Conservation (phyloP, 2,113 vertebrate genomes). For the Columbina picui region DNA sequence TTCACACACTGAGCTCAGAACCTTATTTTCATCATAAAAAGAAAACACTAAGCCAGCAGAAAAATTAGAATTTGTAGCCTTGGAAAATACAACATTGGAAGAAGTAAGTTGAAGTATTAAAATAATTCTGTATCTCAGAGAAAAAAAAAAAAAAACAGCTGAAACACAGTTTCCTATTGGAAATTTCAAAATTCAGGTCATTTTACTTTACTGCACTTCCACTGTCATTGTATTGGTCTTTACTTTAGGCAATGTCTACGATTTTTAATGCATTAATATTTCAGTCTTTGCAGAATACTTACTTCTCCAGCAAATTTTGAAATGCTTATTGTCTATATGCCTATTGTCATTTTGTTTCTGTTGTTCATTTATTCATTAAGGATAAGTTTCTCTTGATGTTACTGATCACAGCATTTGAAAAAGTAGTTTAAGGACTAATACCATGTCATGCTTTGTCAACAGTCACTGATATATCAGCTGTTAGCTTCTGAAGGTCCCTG, state of each 20-base stretch:
- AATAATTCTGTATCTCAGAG: neutral
- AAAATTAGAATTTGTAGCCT: neutral
- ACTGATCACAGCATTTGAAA: neutral
- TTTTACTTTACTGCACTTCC: neutral
- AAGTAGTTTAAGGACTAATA: neutral
- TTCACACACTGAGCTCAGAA: neutral
- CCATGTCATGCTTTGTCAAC: neutral
- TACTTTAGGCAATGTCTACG: neutral
- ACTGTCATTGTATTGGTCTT: neutral
- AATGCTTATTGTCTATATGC: neutral
- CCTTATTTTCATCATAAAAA: neutral
- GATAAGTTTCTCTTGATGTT: neutral
- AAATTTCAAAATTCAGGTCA: neutral
- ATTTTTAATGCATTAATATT: neutral
- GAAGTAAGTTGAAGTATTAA: neutral
- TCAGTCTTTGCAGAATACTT: neutral
- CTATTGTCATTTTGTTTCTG: neutral
- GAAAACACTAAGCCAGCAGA: neutral
- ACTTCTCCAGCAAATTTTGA: neutral
- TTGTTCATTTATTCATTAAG: neutral
- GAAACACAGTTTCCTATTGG: neutral
- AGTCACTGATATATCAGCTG: neutral
- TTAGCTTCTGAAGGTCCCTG: neutral
- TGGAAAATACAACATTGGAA: neutral
- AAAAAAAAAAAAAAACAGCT: conserved; percentile 12